Base-by-base conservation (phyloP, 53 echinoderm and acorn worm species). In the Henricia sp. region DNA sequence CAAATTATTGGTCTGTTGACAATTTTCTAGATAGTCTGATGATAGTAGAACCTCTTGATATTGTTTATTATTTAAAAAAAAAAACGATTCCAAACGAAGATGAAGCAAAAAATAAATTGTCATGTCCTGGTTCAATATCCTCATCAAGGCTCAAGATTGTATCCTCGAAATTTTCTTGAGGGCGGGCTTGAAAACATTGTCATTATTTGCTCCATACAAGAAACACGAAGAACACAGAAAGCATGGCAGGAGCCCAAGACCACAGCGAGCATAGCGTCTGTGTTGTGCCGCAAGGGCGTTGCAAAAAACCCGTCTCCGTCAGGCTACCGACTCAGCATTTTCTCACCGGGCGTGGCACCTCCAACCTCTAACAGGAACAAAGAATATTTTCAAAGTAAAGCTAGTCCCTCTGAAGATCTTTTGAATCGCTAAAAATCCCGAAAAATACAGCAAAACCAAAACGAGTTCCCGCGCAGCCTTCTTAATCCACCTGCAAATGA, bases 181-280 rank as follows among this genome's bases (percentile, higher is more conserved):
- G 80, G 80, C 80, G 80, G 80, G 80, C 80, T 80, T 57, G 63
- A 62, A 80, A 63, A 80, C 40, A 71, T 38, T 57, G 76, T 76
- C 76, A 76, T 76, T 76, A 59, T 40, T 76, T 59, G 76, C 57
- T 58, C 28, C 51, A 63, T 16, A 64, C 28, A 26, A 44, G 46
- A 44, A 80, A 64, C 52, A 62, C 62, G 19, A 39, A 35, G 46
- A 64, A 23, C 65, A 46, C 77, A 77, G 21, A 14, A 43, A 76
- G 59, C 59, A 76, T 57, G 76, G 58, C 40, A 76, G 26, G 62
- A 73, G 56, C 41, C 56, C 59, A 39, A 57, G 40, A 59, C 57
- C 58, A 56, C 76, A 40, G 37, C 37, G 14, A 56, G 36, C 76
- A 76, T 57, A 38, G 76, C 76, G 76, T 76, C 76, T 57, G 76